Base-by-base conservation (phyloP, 2,888 invertebrate genomes). In the Clostera curtula region DNA sequence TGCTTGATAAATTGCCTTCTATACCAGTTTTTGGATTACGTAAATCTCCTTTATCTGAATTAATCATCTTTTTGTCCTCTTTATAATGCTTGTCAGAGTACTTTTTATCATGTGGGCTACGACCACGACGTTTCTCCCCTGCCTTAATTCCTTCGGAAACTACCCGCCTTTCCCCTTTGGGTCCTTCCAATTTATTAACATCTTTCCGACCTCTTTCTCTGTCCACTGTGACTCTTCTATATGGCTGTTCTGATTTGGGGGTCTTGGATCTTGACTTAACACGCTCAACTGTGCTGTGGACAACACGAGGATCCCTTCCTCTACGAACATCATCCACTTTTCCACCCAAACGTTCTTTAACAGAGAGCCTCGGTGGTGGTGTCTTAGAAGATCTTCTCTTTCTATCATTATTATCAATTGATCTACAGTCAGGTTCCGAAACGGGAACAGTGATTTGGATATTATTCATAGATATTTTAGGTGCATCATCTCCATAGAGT, bases 301-400 rank as follows among this genome's bases (percentile, higher is more conserved):
- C 72, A 8, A 86, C 60, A 21, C 80, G 67, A 5, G 86, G 74
- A 31, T 90, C 88, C 49, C 85, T 72, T 14, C 70, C 61, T 42
- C 77, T 71, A 23, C 85, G 80, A 6, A 77, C 48, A 40, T 88
- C 88, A 34, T 91, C 90, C 1, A 93, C 85, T 73, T 92, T 91
- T 1, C 91, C 90, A 1, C 93, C 94, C 3, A 94, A 77, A 21
- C 94, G 85, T 39, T 93, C 93, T 65, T 93, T 93, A 0, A 93
- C 90, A 0, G 93, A 92, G 14, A 91, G 56, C 43, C 89, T 84
- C 0, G 87, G 87, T 0, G 90, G 89, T 4, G 89, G 88, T 10
- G 79, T 77, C 58, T 75, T 79, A 29, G 76, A 80, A 52, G 59
- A 67, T 37, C 74, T 60, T 31, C 52, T 64, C 51, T 75, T 84